A percentile compares a stretch with the other conserved stretches of the same genome.
Evolutionary conservation across 2,113 vertebrate species (phyloP).

Genomic region (Dascyllus trimaculatus): DNA sequence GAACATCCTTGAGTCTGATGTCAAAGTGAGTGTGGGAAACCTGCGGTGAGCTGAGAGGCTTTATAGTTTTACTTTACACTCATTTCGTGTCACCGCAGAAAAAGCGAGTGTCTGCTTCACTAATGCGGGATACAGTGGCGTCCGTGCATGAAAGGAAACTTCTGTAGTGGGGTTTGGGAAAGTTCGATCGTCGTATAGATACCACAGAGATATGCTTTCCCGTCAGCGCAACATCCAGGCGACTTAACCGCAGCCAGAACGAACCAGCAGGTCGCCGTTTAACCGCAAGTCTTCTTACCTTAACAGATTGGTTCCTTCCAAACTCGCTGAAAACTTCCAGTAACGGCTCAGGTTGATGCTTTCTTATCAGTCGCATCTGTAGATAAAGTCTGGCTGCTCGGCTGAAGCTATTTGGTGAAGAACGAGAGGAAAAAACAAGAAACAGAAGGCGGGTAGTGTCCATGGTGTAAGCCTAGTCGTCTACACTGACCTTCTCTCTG

Average conservation of each 20-base stretch:
- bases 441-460: no score
- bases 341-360: no score
- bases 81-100: slow-evolving; percentile 12
- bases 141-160: slow-evolving; percentile 40
- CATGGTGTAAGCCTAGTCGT: no score
- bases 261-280: neutral
- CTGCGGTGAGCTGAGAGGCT: neutral
- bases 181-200: slow-evolving; percentile 25
- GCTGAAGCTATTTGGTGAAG: no score
- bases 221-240: neutral
- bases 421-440: no score
- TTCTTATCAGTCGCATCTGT: no score
- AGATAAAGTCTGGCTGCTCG: no score
- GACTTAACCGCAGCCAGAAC: neutral
- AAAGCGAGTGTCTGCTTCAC: slow-evolving; percentile 12
- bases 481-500: no score
- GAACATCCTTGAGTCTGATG: neutral
- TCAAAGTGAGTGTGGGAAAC: slow-evolving; percentile 26
- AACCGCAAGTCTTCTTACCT: no score
- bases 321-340: no score
- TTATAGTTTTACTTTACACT: slow-evolving; percentile 50
- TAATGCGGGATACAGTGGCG: slow-evolving; percentile 20
- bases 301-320: no score
- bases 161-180: slow-evolving; percentile 49
- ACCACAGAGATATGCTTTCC: slow-evolving; percentile 9